A percentile compares a stretch with the other conserved stretches of the same genome.
These are phyloP conservation scores for Tinea pellionella DNA, from an alignment of 2,888 invertebrate species.

Conservation along the genomic window DNA sequence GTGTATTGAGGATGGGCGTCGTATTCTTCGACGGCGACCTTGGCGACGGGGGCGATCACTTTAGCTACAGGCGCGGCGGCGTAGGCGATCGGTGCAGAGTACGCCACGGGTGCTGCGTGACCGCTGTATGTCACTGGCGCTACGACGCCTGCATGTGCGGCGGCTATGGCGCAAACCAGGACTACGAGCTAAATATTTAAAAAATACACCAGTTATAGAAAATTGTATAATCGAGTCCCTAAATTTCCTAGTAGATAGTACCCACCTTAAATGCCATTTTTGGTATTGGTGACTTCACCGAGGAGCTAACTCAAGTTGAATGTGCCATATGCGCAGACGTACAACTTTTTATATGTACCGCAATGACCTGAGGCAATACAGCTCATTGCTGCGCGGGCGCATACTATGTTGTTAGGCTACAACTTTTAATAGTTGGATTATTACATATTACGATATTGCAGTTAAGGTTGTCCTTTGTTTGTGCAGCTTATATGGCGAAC, in stretches of 20 bases:
- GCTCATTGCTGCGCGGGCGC: not conserved
- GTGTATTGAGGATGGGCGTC: conserved; percentile 16
- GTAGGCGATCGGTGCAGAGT: conserved; percentile 20
- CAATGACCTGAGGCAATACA: conserved; percentile 34
- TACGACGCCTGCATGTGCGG: conserved; percentile 40
- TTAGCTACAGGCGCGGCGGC: conserved; percentile 26
- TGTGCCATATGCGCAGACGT: conserved; percentile 34
- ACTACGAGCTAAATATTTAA: conserved; percentile 37
- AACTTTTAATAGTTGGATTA: conserved; percentile 16
- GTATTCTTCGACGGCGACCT: conserved; percentile 21
- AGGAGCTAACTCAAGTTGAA: conserved; percentile 47
- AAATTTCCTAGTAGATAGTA: not conserved
- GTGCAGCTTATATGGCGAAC: conserved; percentile 30
- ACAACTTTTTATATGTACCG: conserved; percentile 44
- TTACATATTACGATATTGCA: conserved; percentile 20
- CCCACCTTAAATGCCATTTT: conserved; percentile 59
- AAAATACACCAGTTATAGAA: not conserved
- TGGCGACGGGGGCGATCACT: conserved; percentile 26
- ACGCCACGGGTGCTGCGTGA: conserved; percentile 12
- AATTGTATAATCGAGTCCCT: not conserved
- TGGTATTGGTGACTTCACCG: conserved; percentile 37
- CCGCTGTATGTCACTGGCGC: conserved; percentile 17
- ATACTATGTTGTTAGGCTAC: not conserved
- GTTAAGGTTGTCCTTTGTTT: conserved; percentile 18
- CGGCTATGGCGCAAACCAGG: conserved; percentile 40